Conservation (phyloP, 2,888 invertebrate genomes). For the Scaptomyza cyrtandrae region DNA sequence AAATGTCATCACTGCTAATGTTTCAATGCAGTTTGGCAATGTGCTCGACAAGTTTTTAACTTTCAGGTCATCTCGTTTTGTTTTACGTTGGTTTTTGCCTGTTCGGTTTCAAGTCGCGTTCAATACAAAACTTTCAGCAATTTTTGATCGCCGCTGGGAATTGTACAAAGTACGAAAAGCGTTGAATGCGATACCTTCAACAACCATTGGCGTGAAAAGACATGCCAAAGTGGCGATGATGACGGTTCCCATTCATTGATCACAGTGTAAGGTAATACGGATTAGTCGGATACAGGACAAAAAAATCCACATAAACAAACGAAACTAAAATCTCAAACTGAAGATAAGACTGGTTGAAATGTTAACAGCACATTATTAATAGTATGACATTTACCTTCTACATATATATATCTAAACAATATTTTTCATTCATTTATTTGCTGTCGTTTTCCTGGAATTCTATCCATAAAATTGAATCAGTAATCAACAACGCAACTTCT, state of each 20-base stretch:
- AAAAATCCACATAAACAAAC: background rate
- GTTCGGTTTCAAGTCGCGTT: slow-evolving; percentile 63
- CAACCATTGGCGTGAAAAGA: slow-evolving; percentile 71
- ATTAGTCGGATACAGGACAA: slow-evolving; percentile 15
- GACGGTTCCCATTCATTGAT: slow-evolving; percentile 49
- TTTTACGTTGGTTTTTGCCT: slow-evolving; percentile 16
- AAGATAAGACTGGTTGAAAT: background rate
- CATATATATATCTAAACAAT: no score
- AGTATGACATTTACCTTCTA: no score
- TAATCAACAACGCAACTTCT: slow-evolving; percentile 6
- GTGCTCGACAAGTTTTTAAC: slow-evolving; percentile 48
- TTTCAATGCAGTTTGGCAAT: slow-evolving; percentile 79
- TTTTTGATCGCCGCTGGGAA: slow-evolving; percentile 66
- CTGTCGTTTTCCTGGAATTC: slow-evolving; percentile 53
- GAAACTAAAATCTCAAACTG: background rate
- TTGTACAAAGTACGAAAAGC: slow-evolving; percentile 60
- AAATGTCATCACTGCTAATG: slow-evolving; percentile 83
- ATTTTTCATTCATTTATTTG: slow-evolving; percentile 26
- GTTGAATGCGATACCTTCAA: slow-evolving; percentile 82
- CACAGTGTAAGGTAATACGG: slow-evolving; percentile 6
- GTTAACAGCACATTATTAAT: no score
- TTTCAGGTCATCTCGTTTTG: slow-evolving; percentile 58
- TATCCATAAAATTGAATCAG: slow-evolving; percentile 40
- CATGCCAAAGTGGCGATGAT: slow-evolving; percentile 68
- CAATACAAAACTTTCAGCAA: slow-evolving; percentile 67